Evolutionary conservation across 2,888 invertebrate species (phyloP), one percentile per base, ranked within the genome.

Genomic region (Chymomyza fuscimana): DNA sequence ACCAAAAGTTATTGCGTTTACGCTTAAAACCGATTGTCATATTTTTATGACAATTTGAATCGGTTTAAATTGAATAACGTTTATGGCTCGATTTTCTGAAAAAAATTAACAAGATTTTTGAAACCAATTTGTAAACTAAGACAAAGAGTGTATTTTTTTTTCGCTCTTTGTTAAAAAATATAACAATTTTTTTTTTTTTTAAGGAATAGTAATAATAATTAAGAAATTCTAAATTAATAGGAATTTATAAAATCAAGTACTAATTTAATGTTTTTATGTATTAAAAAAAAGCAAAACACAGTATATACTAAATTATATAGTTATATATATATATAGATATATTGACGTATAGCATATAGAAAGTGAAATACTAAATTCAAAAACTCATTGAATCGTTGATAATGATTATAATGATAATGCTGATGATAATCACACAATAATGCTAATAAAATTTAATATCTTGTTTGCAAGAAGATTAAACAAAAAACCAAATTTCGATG

Each of bases 391-490:
- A 52, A 52, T 16, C 16, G 54, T 72, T 58, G 19, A 66, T 74
- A 69, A 63, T 50, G 63, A 69, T 65, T 61, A 60, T 63, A 63
- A 63, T 70, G 58, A 58, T 58, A 54, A 54, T 19, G 22, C 54
- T 54, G 54, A 54, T 54, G 19, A 54, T 19, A 54, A 54, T 54
- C 62, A 63, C 62, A 51, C 19, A 46, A 69, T 68, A 74, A 78
- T 76, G 67, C 66, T 71, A 77, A 76, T 70, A 77, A 64, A 67
- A 70, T 64, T 69, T 74, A 76, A 77, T 79, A 81, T 87, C 84
- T 88, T 88, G 84, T 88, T 86, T 89, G 78, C 82, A 75, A 86
- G 80, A 84, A 81, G 82, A 88, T 88, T 86, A 81, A 89, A 87
- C 82, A 83, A 85, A 70, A 46, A 75, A 73, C 22, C 46, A 78